Evolutionary conservation across 2,888 invertebrate genomes (phyloP).

Genomic region (Andrena trimmerana): DNA sequence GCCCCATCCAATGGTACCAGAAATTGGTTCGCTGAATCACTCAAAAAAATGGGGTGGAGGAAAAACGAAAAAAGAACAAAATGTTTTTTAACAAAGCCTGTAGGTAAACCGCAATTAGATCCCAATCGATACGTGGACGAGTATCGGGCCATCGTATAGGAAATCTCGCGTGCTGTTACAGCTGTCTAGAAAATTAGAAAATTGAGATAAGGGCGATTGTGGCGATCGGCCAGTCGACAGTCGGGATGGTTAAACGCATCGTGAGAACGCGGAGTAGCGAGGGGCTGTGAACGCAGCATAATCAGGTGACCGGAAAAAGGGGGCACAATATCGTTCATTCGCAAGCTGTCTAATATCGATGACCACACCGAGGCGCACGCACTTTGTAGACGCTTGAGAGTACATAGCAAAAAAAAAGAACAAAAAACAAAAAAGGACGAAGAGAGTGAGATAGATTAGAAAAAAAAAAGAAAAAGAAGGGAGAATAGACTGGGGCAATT

Average conservation of each 20-base stretch:
- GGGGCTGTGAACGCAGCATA: conserved; percentile 54
- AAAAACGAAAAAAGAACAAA: conserved; percentile 1
- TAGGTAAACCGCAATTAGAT: conserved; percentile 18
- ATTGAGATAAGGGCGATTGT: conserved; percentile 17
- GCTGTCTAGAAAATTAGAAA: background rate
- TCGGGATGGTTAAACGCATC: conserved; percentile 34
- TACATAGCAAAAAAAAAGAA: conserved; percentile 60
- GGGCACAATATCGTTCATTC: conserved; percentile 70
- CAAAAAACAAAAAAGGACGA: background rate
- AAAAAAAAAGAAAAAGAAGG: conserved; percentile 59
- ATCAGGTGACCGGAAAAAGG: conserved; percentile 52
- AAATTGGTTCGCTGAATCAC: no score
- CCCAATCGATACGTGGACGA: conserved; percentile 12
- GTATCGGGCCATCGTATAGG: conserved; percentile 13
- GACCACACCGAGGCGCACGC: conserved; percentile 78
- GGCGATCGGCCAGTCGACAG: conserved; percentile 37
- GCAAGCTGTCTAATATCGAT: conserved; percentile 82
- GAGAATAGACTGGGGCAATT: conserved; percentile 42
- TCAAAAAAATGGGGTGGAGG: background rate
- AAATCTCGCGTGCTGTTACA: conserved; percentile 12
- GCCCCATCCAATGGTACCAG: no score
- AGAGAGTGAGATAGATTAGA: no score
- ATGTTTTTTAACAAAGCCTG: background rate
- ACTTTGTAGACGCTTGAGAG: conserved; percentile 70
- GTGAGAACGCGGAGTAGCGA: conserved; percentile 51